Evolutionary conservation across 2,888 invertebrate species (phyloP).

Genomic region (Pristionchus maxplancki): DNA sequence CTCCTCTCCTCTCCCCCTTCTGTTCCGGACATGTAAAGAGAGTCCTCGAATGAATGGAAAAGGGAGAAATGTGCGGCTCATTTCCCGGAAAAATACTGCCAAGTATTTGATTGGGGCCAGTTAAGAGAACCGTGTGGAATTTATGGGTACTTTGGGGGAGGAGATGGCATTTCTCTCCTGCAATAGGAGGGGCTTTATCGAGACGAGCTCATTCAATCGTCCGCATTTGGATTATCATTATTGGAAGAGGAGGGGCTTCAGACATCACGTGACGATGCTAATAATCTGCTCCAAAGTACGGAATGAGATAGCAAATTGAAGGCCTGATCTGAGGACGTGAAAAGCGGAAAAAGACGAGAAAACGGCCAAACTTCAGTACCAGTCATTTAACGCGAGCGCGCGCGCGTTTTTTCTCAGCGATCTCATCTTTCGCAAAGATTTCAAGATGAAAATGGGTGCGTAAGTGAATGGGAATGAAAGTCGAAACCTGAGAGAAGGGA

Average conservation of each 20-base stretch:
- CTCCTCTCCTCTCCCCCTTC: not conserved
- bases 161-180: not conserved
- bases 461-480: not conserved
- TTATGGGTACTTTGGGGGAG: not conserved
- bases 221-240: conserved; percentile 12
- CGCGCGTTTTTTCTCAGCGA: not conserved
- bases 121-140: not conserved
- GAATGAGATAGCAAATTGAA: not conserved
- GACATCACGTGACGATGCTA: not conserved
- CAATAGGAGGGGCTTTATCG: conserved; percentile 13
- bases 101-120: conserved; percentile 21
- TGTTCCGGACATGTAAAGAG: conserved; percentile 43
- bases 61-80: not conserved
- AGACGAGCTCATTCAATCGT: not conserved
- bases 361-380: not conserved
- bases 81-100: conserved; percentile 19
- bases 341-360: not conserved
- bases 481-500: not conserved
- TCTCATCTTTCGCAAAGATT: not conserved
- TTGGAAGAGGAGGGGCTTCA: not conserved
- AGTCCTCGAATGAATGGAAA: not conserved
- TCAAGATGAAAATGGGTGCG: conserved; percentile 14
- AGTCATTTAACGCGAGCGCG: conserved; percentile 19
- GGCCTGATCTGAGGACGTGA: not conserved
- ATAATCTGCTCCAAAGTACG: not conserved